A percentile compares a stretch with the other conserved stretches of the same genome.
Evolutionary conservation across 2,797 vertebrate species (phyloP).

Genomic region (Loris lydekkerianus): DNA sequence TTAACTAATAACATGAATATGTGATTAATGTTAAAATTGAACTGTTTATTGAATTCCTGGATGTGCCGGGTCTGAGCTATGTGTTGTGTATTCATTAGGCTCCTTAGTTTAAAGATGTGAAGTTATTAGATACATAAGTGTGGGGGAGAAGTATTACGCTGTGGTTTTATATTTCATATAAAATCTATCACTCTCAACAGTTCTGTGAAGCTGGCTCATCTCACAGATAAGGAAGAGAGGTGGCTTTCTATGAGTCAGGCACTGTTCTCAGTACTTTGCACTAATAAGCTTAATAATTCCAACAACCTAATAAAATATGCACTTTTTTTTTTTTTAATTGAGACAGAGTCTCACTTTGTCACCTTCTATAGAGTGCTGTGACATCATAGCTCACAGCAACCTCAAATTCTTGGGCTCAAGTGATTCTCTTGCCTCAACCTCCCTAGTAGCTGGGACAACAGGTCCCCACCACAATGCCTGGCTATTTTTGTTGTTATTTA

Average conservation of each 20-base stretch:
- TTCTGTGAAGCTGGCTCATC: not conserved
- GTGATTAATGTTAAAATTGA: slow-evolving; percentile 32
- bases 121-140: slow-evolving; percentile 41
- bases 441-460: too few relatives aligned
- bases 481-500: too few relatives aligned
- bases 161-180: slow-evolving; percentile 26
- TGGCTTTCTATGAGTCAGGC: not conserved
- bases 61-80: not conserved
- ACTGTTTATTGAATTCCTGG: not conserved
- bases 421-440: too few relatives aligned
- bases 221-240: not conserved
- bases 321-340: not conserved
- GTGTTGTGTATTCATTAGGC: slow-evolving; percentile 9
- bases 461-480: too few relatives aligned
- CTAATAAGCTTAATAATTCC: not conserved
- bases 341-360: too few relatives aligned
- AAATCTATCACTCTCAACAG: not conserved
- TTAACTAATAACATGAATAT: slow-evolving; percentile 24
- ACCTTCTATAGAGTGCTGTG: too few relatives aligned
- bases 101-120: slow-evolving; percentile 20
- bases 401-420: too few relatives aligned
- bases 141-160: not conserved
- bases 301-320: not conserved
- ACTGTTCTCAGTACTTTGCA: not conserved
- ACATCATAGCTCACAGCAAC: too few relatives aligned